These are phyloP conservation scores for Ailuropoda melanoleuca DNA, from an alignment of 2,113 vertebrate genomes.

Conservation along the genomic window DNA sequence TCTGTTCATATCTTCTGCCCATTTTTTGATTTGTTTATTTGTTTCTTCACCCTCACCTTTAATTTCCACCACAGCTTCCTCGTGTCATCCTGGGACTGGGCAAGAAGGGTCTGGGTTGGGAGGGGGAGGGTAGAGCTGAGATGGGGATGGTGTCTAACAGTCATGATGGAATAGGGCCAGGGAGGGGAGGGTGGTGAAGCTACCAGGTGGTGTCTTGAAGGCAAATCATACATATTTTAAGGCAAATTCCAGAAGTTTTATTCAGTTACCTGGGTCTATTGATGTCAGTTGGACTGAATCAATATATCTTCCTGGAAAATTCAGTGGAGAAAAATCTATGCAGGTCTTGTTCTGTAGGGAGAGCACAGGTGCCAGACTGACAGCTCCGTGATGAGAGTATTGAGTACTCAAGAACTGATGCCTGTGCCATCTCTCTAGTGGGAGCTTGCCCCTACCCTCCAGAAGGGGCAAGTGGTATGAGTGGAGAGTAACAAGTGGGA, in stretches of 20 bases:
- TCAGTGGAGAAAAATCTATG: slow-evolving; percentile 77
- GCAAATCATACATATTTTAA: slow-evolving; percentile 69
- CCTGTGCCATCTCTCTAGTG: background rate
- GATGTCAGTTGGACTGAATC: slow-evolving; percentile 70
- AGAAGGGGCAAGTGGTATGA: background rate
- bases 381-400: slow-evolving; percentile 9
- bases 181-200: background rate
- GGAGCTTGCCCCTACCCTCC: background rate
- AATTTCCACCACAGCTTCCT: background rate
- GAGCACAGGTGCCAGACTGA: slow-evolving; percentile 28
- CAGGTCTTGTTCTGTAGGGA: slow-evolving; percentile 61
- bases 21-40: too few species aligned
- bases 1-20: too few species aligned
- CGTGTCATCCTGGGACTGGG: background rate
- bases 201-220: background rate
- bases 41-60: background rate
- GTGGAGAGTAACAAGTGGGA: background rate
- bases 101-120: background rate
- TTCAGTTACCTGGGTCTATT: slow-evolving; percentile 71
- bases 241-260: slow-evolving; percentile 61
- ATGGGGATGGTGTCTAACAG: background rate
- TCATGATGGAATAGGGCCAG: background rate
- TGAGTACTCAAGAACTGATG: background rate
- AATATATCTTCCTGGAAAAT: slow-evolving; percentile 77
- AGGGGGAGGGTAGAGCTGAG: background rate